A percentile compares a stretch with the other conserved stretches of the same genome.
Evolutionary conservation across 2,888 invertebrate species (phyloP).

Genomic region (Prosapia bicincta): DNA sequence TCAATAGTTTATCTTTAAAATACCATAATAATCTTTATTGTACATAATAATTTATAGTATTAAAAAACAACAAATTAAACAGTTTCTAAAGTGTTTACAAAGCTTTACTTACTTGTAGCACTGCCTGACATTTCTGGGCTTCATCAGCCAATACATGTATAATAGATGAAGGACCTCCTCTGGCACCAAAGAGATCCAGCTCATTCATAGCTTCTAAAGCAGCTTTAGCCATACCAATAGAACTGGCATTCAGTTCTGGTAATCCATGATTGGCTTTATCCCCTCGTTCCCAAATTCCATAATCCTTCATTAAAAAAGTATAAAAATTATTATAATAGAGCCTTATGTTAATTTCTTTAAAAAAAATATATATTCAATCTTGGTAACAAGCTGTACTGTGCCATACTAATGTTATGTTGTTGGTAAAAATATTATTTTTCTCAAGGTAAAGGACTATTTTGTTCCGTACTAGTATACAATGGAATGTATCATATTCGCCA

Average conservation of each 20-base stretch:
- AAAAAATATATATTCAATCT: background rate
- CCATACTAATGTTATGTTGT: no score
- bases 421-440: no score
- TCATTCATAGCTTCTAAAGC: constrained; percentile 98
- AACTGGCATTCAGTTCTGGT: constrained; percentile 97
- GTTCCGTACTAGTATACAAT: no score
- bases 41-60: no score
- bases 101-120: constrained; percentile 60
- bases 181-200: constrained; percentile 93
- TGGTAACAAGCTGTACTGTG: background rate
- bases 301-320: constrained; percentile 58
- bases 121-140: constrained; percentile 98
- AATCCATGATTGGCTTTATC: constrained; percentile 99
- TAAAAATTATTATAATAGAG: no score
- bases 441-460: no score
- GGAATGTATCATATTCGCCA: no score
- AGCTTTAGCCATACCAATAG: constrained; percentile 99
- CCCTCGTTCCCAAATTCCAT: constrained; percentile 99
- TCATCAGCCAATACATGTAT: constrained; percentile 98
- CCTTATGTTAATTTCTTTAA: no score
- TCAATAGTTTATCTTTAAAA: no score
- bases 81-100: no score
- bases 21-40: no score
- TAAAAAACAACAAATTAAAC: no score
- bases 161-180: constrained; percentile 94